Evolutionary conservation across 2,888 invertebrate genomes (phyloP), one percentile per base, ranked within the genome.

Genomic region (Philaethria dido): DNA sequence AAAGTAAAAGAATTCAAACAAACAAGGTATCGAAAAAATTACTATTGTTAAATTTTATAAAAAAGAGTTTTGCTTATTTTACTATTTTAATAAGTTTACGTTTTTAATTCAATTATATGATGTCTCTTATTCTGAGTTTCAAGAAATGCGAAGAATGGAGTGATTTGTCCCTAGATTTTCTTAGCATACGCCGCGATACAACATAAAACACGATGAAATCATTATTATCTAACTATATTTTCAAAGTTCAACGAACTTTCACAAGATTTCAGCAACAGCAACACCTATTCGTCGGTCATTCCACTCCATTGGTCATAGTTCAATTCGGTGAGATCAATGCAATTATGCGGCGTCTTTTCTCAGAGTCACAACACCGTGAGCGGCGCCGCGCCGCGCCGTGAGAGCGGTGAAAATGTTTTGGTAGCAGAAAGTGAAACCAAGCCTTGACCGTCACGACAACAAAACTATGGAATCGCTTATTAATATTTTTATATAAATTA

Each of bases 371-470:
- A 20, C 22, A 47, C 29, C 59, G 57, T 57, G 57, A 57, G 18
- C 64, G 57, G 29, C 55, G 63, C 59, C 47, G 16, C 55, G 63
- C 59, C 47, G 16, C 64, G 55, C 18, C 67, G 87, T 80, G 88
- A 88, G 88, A 89, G 86, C 80, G 82, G 89, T 85, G 89, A 90
- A 89, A 91, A 88, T 86, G 82, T 80, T 82, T 82, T 78, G 79
- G 78, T 82, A 80, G 79, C 84, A 84, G 87, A 90, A 91, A 92
- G 92, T 91, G 90, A 92, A 92, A 91, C 84, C 81, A 77, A 72
- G 87, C 88, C 90, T 89, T 91, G 89, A 87, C 89, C 88, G 88
- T 83, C 84, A 84, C 84, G 81, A 80, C 72, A 76, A 60, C 47
- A 71, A 72, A 75, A 60, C 75, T 67, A 72, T 82, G 77, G 86